A percentile compares a stretch with the other conserved stretches of the same genome.
Evolutionary conservation across 2,113 vertebrate species (phyloP).

Genomic region (Anseranas semipalmata): DNA sequence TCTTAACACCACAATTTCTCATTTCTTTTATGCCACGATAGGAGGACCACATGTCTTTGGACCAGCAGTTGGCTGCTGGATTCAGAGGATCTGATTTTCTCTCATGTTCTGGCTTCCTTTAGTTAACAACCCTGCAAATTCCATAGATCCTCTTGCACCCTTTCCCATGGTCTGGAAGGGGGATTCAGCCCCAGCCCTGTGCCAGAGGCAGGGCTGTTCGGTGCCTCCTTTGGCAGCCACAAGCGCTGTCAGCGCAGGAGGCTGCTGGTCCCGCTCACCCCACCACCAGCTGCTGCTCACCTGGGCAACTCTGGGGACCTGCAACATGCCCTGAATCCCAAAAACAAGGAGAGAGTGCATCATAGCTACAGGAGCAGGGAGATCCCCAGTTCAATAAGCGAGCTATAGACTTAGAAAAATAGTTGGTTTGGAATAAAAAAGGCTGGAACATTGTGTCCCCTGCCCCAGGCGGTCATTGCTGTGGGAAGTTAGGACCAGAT

Average conservation of each 20-base stretch:
- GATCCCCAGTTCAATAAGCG: no score
- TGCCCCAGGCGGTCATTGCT: neutral
- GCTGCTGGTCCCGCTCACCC: neutral
- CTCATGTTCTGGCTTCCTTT: neutral
- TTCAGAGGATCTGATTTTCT: neutral
- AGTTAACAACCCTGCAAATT: neutral
- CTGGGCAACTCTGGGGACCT: neutral
- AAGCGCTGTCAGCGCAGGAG: fast-evolving
- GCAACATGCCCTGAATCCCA: neutral
- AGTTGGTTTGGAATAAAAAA: no score
- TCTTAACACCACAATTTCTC: neutral
- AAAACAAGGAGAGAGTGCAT: neutral
- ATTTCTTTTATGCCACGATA: neutral
- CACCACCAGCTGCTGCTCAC: no score
- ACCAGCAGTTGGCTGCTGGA: neutral
- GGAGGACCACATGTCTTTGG: neutral
- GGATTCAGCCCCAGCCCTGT: neutral
- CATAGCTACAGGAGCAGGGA: neutral
- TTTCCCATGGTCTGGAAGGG: neutral
- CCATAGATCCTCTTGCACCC: fast-evolving
- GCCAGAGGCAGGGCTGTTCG: neutral
- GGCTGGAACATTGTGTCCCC: neutral
- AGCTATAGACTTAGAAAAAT: neutral
- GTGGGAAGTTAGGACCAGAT: neutral
- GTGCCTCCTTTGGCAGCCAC: neutral